A percentile compares a stretch with the other conserved stretches of the same genome.
Conservation (phyloP, 2,113 vertebrate species). For the Limnothrissa miodon region DNA sequence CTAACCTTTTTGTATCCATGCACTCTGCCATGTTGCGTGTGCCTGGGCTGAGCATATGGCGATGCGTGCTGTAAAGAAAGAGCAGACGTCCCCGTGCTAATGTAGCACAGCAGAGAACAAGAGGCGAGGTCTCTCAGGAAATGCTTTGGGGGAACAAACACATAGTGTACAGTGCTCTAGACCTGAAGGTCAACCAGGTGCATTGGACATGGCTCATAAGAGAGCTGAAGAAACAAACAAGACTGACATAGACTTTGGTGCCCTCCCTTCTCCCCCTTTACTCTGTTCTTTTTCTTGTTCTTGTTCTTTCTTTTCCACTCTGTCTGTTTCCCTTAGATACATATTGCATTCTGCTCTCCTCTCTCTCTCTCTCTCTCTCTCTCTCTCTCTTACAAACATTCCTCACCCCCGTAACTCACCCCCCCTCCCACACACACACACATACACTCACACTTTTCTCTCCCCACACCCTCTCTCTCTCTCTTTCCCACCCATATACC, state of each 20-base stretch:
- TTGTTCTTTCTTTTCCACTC: background rate
- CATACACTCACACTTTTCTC: background rate
- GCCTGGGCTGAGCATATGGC: background rate
- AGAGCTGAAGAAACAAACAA: slow-evolving; percentile 60
- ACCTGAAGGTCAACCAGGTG: slow-evolving; percentile 64
- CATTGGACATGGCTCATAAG: slow-evolving; percentile 52
- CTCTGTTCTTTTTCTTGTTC: slow-evolving; percentile 29
- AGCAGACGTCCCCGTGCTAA: background rate
- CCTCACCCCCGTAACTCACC: background rate
- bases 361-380: background rate
- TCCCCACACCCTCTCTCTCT: background rate
- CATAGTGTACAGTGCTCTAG: background rate
- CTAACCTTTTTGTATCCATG: background rate
- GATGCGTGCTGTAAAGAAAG: background rate
- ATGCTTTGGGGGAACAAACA: slow-evolving; percentile 40
- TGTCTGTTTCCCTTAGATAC: background rate
- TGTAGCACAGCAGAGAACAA: background rate
- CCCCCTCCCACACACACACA: background rate
- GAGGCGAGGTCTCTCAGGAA: slow-evolving; percentile 46
- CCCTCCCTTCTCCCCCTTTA: slow-evolving; percentile 8
- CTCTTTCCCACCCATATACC: slow-evolving; percentile 25
- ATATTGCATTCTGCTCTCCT: background rate
- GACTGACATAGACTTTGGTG: slow-evolving; percentile 51
- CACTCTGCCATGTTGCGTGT: background rate
- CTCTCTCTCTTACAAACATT: background rate